Evolutionary conservation across 2,113 vertebrate species (phyloP), one percentile per base, ranked within the genome.

Genomic region (Leptobrachium ailaonicum): DNA sequence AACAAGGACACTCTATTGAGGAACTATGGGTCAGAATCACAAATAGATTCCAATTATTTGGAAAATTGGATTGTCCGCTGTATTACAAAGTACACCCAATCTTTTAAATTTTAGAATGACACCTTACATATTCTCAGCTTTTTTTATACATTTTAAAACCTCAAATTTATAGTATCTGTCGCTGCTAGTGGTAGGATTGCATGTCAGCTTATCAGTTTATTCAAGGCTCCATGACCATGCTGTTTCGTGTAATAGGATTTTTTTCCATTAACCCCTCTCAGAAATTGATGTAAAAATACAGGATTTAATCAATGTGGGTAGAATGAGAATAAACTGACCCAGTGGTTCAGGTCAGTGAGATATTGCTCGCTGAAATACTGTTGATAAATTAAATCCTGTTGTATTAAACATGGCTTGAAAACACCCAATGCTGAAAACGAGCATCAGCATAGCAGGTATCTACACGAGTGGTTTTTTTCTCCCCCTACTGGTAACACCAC

Each of bases 31-130:
- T 41, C 64, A 54, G 6, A 32, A 53, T 10, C 50, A 67, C 64
- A 8, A 76, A n/a, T 47, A 42, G 50, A 41, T 76, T 41, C 64
- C 63, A 67, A 32, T 68, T 40, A 68, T 47, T 76, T 43, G 47
- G 75, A 76, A 76, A 76, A 76, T 76, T 67, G 50, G 11, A 76
- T 67, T 76, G 75, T 40, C n/a, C n/a, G 20, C 66, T 54, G 63
- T 40, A 67, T 76, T 20, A 42, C 40, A 50, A 76, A 67, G 41
- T 47, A 43, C 41, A 53, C 63, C 66, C 9, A 47, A 14, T 43
- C 5, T 4, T 9, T 32, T 66, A 64, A 76, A 53, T 76, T 14
- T 58, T 43, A 64, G 58, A 63, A 20, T 5, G 47, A 50, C 8
- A 50, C 47, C 4, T 50, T 5, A 50, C 47, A 8, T 8, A 50